phyloP scores from a whole-genome alignment of 2,113 vertebrate species.

The Isichthys henryi region DNA sequence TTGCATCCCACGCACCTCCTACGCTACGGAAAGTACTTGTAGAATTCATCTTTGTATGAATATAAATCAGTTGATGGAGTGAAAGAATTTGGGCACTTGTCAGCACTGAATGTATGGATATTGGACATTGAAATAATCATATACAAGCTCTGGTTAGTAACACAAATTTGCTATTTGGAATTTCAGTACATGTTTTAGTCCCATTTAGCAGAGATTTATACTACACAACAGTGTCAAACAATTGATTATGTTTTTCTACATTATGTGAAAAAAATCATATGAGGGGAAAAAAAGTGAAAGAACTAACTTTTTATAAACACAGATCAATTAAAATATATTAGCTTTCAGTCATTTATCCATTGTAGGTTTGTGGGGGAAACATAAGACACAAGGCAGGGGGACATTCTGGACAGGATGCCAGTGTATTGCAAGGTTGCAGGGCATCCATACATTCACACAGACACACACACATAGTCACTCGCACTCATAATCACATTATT shows the following conservation, averaged over 20 bases:
- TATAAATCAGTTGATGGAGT: neutral
- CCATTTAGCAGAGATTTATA: neutral
- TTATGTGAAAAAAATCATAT: neutral
- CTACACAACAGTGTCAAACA: neutral
- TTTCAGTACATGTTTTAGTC: neutral
- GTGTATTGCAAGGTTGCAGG: neutral
- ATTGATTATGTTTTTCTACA: neutral
- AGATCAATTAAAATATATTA: neutral
- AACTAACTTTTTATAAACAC: neutral
- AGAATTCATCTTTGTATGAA: neutral
- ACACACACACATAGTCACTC: neutral
- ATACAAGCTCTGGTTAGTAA: neutral
- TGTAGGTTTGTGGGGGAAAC: neutral
- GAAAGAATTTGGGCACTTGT: neutral
- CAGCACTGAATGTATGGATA: neutral
- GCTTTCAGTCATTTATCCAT: neutral
- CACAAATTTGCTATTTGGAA: neutral
- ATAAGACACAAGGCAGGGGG: neutral
- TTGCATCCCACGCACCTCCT: slow-evolving; percentile 15
- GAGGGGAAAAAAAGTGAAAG: neutral
- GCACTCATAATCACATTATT: neutral
- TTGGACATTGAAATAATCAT: neutral
- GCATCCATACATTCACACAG: neutral
- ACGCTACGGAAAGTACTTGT: neutral
- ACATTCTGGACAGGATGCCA: neutral